These are phyloP conservation scores for Callocephalon fimbriatum DNA, from an alignment of 2,113 vertebrate genomes.

Conservation along the genomic window DNA sequence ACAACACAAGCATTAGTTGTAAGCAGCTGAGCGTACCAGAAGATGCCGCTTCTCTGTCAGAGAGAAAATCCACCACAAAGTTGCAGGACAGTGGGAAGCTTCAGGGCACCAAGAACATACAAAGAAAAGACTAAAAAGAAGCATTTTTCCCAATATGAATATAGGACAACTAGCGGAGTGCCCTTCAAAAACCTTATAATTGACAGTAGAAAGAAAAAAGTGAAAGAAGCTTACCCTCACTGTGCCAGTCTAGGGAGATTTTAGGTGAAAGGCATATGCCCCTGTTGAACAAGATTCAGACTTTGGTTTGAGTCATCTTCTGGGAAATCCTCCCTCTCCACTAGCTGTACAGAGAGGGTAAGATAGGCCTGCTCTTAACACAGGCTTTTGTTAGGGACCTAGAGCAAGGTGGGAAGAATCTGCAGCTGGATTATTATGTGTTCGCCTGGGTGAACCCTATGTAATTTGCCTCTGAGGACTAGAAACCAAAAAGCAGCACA, in stretches of 20 bases:
- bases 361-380: background rate
- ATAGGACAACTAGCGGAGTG: background rate
- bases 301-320: background rate
- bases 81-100: background rate
- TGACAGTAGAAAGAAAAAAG: background rate
- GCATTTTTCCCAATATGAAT: background rate
- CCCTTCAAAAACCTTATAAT: background rate
- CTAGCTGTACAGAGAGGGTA: accelerated
- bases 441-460: background rate
- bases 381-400: background rate
- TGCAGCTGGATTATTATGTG: slow-evolving; percentile 26
- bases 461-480: slow-evolving; percentile 32
- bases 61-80: background rate
- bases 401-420: slow-evolving; percentile 19
- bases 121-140: background rate
- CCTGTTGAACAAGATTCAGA: background rate
- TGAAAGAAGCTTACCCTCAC: background rate
- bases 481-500: background rate
- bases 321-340: background rate
- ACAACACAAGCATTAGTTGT: background rate
- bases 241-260: background rate
- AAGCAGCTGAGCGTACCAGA: slow-evolving; percentile 16
- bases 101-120: background rate
- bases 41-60: background rate
- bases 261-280: background rate